Base-by-base conservation (phyloP, 2,888 invertebrate species). In the Epirrita christyi region DNA sequence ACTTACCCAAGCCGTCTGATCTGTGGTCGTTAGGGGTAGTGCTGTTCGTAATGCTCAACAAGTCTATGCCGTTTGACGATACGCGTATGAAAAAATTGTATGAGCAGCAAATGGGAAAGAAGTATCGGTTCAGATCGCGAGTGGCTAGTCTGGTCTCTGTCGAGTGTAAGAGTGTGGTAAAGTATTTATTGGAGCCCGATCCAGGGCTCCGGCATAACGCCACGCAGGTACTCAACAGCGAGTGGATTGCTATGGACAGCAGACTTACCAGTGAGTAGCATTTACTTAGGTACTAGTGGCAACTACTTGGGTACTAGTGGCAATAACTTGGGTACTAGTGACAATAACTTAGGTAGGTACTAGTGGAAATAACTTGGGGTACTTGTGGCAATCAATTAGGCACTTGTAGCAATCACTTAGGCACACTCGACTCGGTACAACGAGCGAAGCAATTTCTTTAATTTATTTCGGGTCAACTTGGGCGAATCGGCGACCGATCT, bases 31-130 rank as follows among this genome's bases (percentile, higher is more conserved):
- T 96, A 59, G 97, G 96, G 0, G 93, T 96, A 0, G 95, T 97
- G 14, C 86, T 97, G 0, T 97, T 95, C 86, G 96, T 97, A 48
- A 96, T 97, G 95, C 81, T 97, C 9, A 97, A 96, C 77, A 96
- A 96, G 73, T 90, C 95, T 0, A 96, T 97, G 96, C 97, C 97
- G 0, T 97, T 96, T 77, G 96, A 96, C 71, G 96, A 96, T 72
- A 93, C 94, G 2, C 95, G 96, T 67, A 93, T 96, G 70, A 94
- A 95, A 60, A 94, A 88, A 63, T 86, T 97, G 71, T 95, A 96
- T 69, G 94, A 95, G 70, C 91, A 92, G 71, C 92, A 92, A 70
- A 92, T 94, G 73, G 93, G 93, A 64, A 93, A 93, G 61, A 92
- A 93, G 63, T 96, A 95, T 92, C 93, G 94, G 67, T 90, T 88